Evolutionary conservation across 2,113 vertebrate species (phyloP).

Genomic region (Carassius carassius): DNA sequence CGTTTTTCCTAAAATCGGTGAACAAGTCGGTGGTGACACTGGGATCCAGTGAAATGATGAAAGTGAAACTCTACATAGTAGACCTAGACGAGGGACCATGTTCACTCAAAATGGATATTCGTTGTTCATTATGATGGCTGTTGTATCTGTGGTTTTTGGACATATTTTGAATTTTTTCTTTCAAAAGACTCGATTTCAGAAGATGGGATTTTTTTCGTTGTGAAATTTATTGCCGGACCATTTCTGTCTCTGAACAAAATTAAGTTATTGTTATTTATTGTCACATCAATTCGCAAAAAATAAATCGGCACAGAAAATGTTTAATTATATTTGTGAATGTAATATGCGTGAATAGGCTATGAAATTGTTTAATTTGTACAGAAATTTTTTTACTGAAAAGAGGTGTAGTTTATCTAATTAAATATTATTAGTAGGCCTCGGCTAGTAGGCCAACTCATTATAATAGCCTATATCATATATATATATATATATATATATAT

Average conservation of each 20-base stretch:
- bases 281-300: slow-evolving; percentile 74
- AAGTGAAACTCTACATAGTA: background rate
- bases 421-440: background rate
- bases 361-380: background rate
- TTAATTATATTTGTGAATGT: background rate
- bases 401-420: background rate
- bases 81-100: background rate
- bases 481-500: too few relatives aligned
- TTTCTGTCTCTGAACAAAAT: slow-evolving; percentile 82
- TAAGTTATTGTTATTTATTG: slow-evolving; percentile 99
- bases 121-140: slow-evolving; percentile 3
- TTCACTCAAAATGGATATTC: slow-evolving; percentile 29
- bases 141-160: slow-evolving; percentile 58
- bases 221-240: slow-evolving; percentile 80
- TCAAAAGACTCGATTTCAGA: slow-evolving; percentile 30
- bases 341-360: background rate
- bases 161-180: slow-evolving; percentile 19
- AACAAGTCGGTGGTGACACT: background rate
- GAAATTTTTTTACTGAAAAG: background rate
- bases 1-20: background rate
- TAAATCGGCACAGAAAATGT: slow-evolving; percentile 63
- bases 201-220: slow-evolving; percentile 61
- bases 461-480: background rate
- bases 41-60: background rate
- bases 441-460: background rate